Evolutionary conservation across 2,888 invertebrate genomes (phyloP).

Genomic region (Alentia gelatinosa): DNA sequence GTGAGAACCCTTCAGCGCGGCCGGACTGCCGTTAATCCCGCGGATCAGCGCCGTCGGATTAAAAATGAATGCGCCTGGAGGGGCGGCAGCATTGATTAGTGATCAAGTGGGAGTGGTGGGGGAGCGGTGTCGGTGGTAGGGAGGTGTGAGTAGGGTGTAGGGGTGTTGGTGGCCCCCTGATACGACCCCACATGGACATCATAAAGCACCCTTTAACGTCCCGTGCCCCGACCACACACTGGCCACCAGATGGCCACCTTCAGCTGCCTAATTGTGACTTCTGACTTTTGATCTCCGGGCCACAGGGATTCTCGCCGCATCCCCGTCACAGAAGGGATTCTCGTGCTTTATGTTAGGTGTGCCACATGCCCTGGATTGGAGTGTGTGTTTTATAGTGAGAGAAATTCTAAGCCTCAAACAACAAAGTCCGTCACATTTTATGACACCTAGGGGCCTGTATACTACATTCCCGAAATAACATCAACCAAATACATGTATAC

Average conservation of each 20-base stretch:
- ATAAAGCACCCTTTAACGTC: background rate
- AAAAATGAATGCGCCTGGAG: background rate
- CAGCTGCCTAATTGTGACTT: background rate
- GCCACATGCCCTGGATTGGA: too few species aligned
- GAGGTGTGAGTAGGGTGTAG: background rate
- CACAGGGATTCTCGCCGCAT: too few species aligned
- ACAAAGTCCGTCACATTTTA: too few species aligned
- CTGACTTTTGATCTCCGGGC: slow-evolving; percentile 8
- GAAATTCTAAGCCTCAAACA: too few species aligned
- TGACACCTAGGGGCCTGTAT: too few species aligned
- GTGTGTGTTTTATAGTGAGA: too few species aligned
- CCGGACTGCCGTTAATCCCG: background rate
- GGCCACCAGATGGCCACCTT: background rate
- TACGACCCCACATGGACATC: background rate
- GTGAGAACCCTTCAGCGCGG: background rate
- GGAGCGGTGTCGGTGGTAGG: background rate
- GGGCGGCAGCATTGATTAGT: background rate
- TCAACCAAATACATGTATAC: too few species aligned
- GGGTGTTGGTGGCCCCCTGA: background rate
- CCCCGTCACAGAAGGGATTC: too few species aligned
- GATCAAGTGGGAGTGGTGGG: slow-evolving; percentile 5
- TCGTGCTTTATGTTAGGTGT: too few species aligned
- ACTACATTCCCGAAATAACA: too few species aligned
- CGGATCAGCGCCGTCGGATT: background rate
- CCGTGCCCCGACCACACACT: background rate